Evolutionary conservation across 1,140 invertebrate species (phyloP), one percentile per base, ranked within the genome.

Genomic region (Parapsyche elsis): DNA sequence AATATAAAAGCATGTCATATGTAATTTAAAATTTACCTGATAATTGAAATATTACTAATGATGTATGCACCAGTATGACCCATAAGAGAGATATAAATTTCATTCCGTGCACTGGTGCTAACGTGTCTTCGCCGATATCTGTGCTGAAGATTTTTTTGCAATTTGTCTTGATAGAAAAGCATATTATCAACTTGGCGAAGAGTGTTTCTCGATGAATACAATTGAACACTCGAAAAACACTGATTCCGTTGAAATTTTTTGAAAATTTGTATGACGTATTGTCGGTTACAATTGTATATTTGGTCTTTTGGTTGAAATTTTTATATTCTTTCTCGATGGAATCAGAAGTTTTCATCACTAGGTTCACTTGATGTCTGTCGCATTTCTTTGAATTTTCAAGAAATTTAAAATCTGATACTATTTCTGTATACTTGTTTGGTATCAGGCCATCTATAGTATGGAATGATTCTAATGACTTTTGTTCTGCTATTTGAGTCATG

Each of bases 31-130:
- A 26, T 16, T 80, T 83, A 88, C 88, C 88, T 76, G 87, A 86
- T 76, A 88, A 76, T 83, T 86, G 85, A 82, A 86, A 87, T 0
- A 84, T 46, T 10, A 84, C 83, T 5, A 89, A 79, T 83, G 87
- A 88, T n/a, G 85, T 86, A 76, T 88, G 88, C 1, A 86, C 83
- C 24, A 87, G 61, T 59, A 89, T 88, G 38, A 88, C 84, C 88
- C 88, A 88, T 0, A 88, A 44, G 76, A 89, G 86, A 12, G 86
- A 85, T 78, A 86, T 82, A 23, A 89, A 84, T 70, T 87, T 84
- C 24, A 89, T 80, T 9, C 88, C 88, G 80, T 89, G 88, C 70
- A 88, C 85, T 0, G 86, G 86, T 14, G 86, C 84, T 38, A 88
- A 83, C 30, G 88, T 87, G 77, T 88, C 87, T 12, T 80, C 71